Evolutionary conservation across 2,797 vertebrate genomes (phyloP).

Genomic region (Paramormyrops hopkinsi): DNA sequence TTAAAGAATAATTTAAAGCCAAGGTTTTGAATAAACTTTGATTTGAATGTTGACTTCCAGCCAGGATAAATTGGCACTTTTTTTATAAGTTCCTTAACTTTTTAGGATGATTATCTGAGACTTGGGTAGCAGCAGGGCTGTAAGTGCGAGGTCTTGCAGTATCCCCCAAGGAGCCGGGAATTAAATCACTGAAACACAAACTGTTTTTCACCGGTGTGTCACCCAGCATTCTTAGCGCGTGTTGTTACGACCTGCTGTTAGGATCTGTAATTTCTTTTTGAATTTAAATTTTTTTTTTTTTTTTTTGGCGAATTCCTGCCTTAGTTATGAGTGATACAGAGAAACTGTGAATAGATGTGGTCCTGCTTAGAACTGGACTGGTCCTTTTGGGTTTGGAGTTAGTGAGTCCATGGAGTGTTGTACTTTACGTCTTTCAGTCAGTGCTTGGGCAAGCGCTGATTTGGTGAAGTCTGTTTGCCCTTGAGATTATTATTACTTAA

Average conservation of each 20-base stretch:
- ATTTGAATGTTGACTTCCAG: neutral
- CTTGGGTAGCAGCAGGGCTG: neutral
- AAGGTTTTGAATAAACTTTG: neutral
- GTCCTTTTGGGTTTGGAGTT: neutral
- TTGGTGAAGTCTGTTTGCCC: slow-evolving; percentile 22
- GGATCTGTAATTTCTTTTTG: neutral
- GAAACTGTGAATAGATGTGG: slow-evolving; percentile 26
- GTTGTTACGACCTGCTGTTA: neutral
- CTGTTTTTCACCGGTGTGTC: neutral
- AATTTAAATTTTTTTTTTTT: too few relatives aligned
- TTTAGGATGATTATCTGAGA: neutral
- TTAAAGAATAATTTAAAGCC: neutral
- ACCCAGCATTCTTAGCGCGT: neutral
- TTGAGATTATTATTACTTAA: slow-evolving; percentile 31
- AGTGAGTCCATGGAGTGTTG: neutral
- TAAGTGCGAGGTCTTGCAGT: neutral
- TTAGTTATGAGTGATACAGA: neutral
- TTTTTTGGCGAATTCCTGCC: neutral
- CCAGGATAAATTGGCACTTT: neutral
- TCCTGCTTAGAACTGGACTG: slow-evolving; percentile 28
- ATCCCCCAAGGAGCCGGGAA: neutral
- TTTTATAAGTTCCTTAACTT: neutral
- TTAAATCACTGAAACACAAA: neutral
- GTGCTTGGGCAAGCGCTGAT: slow-evolving; percentile 19
- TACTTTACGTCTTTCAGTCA: neutral